Base-by-base conservation (phyloP, 2,113 vertebrate species). In the Micronycteris hirsuta region DNA sequence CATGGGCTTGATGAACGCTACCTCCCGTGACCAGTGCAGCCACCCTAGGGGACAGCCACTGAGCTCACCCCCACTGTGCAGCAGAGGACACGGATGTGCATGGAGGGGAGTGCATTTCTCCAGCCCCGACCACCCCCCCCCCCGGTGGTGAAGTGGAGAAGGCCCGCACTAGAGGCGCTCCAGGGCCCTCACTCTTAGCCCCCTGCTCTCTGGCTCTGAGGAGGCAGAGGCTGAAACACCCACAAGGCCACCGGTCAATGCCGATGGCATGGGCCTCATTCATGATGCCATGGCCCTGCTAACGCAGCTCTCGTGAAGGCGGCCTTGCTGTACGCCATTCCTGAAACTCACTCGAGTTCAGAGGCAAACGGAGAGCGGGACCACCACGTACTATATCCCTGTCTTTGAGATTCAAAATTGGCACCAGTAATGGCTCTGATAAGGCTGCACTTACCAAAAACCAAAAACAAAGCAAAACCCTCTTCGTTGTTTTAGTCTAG, bases 1-100 rank as follows among this genome's bases (percentile, higher is more conserved):
- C 19, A 0, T 4, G 3, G 7, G 47, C n/a, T 76, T 43, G 5
- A 7, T 20, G 12, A 2, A 43, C 3, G 0, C 4, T 1, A 7
- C 58, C 74, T 68, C 4, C 0, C 16, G 28, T 0, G 36, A 76
- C 3, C 14, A 41, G 9, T 47, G 33, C 52, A 9, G 38, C 1
- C 36, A 12, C 43, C 36, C n/a, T 3, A 9, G 31, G 77, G 65
- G 11, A 13, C 3, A 38, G 58, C 24, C 24, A 22, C 22, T 28
- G 17, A 19, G 36, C 22, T 45, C 14, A 45, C 3, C 5, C 7
- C 26, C 56, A 28, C 84, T 84, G n/a, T 61, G 45, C 58, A 38
- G 36, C 7, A 63, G 58, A 38, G 49, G 61, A 82, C 45, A 71
- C 15, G 0, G 33, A 77, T 73, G 61, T n/a, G 19, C 12, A 9